These are phyloP conservation scores for Penaeus chinensis DNA, from an alignment of 1,140 invertebrate genomes.

Conservation along the genomic window DNA sequence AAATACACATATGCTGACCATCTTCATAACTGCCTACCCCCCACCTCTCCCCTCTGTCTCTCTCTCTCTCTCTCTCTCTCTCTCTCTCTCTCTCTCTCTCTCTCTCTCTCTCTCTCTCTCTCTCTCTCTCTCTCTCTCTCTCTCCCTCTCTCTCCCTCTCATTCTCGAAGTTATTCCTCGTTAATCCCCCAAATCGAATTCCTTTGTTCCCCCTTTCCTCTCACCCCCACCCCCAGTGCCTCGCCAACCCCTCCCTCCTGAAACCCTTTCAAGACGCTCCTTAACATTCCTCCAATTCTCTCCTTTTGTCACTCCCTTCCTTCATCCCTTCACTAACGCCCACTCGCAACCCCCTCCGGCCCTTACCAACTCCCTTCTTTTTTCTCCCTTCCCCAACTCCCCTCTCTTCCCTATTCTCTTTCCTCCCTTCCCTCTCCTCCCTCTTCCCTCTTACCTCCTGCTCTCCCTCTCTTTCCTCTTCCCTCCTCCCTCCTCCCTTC, in stretches of 20 bases:
- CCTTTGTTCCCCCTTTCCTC: not conserved
- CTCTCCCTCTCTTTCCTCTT: not conserved
- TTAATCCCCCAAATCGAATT: not conserved
- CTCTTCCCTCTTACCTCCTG: not conserved
- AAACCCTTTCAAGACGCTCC: not conserved
- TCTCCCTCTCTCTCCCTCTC: not conserved
- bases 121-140: not conserved
- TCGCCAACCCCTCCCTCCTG: not conserved
- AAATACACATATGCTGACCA: no score
- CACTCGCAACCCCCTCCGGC: not conserved
- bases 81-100: constrained; percentile 30
- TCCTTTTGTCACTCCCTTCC: not conserved
- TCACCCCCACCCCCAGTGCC: not conserved
- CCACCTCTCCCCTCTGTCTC: not conserved
- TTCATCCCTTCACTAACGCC: not conserved
- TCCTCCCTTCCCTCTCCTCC: not conserved
- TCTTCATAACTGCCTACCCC: no score
- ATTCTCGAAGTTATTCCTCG: not conserved
- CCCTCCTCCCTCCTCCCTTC: not conserved
- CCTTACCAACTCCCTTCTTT: not conserved
- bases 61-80: constrained; percentile 31
- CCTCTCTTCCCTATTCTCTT: not conserved
- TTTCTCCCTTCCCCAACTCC: not conserved
- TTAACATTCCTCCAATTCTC: not conserved
- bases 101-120: constrained; percentile 21